Conservation (phyloP, 2,888 invertebrate species). For the Labia minor region DNA sequence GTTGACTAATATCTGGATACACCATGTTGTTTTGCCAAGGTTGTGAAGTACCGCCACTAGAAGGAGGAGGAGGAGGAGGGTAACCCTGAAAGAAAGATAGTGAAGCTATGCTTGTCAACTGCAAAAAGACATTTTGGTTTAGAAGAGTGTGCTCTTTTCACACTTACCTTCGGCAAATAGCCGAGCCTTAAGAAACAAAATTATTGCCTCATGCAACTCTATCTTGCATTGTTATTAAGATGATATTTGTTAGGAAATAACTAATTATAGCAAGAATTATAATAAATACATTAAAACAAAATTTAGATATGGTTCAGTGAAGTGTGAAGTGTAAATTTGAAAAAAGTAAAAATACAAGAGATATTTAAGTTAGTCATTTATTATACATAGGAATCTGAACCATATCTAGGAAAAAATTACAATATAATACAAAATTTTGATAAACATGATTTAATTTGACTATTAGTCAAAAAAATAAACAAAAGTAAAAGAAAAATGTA, state of each 20-base stretch:
- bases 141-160: neutral
- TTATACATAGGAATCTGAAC: neutral
- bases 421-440: neutral
- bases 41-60: slow-evolving; percentile 18
- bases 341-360: neutral
- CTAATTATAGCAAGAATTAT: neutral
- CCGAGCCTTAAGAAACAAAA: neutral
- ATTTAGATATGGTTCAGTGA: neutral
- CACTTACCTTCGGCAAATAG: neutral
- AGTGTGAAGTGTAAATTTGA: neutral
- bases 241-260: neutral
- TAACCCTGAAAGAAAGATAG: slow-evolving; percentile 21
- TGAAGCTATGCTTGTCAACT: neutral
- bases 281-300: neutral
- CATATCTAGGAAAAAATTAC: neutral
- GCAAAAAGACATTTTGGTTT: neutral
- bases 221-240: slow-evolving; percentile 3
- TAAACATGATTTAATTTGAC: neutral
- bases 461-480: neutral
- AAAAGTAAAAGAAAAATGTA: too few species aligned
- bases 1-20: slow-evolving; percentile 25
- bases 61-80: slow-evolving; percentile 9
- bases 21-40: slow-evolving; percentile 18
- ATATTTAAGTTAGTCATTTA: neutral
- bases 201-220: neutral